phyloP scores from a whole-genome alignment of 2,888 invertebrate species.

The Drosophila cognata region DNA sequence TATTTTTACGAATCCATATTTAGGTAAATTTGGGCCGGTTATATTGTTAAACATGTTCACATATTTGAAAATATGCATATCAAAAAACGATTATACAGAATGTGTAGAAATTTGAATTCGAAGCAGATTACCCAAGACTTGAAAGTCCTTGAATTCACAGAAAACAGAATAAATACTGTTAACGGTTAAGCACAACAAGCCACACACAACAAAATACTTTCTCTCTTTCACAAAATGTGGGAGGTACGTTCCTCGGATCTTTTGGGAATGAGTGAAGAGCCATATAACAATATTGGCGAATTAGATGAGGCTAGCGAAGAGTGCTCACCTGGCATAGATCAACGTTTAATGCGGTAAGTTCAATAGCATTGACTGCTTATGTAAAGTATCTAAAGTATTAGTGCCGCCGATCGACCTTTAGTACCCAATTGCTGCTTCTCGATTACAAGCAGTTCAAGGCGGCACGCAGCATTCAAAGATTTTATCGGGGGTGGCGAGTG shows the following conservation, averaged over 20 bases:
- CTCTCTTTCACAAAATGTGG: background rate
- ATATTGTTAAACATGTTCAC: background rate
- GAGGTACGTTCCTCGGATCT: background rate
- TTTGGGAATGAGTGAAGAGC: background rate
- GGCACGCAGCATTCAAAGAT: conserved; percentile 74
- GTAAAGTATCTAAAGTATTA: background rate
- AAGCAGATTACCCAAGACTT: conserved; percentile 1
- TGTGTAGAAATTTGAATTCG: background rate
- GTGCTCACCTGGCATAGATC: background rate
- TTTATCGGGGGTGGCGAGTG: conserved; percentile 65
- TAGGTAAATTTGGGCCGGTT: background rate
- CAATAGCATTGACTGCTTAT: background rate
- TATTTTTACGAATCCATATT: background rate
- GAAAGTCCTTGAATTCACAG: background rate
- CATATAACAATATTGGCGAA: background rate
- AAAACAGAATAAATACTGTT: background rate
- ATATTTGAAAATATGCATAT: background rate
- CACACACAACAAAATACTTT: background rate
- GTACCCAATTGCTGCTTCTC: conserved; percentile 53
- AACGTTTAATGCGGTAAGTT: conserved; percentile 18
- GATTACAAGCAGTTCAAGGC: conserved; percentile 77
- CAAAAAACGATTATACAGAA: background rate
- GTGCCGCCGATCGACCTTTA: conserved; percentile 9
- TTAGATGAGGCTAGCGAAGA: background rate
- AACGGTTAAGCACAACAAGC: background rate